Evolutionary conservation across 1,140 invertebrate species (phyloP).

Genomic region (Augochlora pura): DNA sequence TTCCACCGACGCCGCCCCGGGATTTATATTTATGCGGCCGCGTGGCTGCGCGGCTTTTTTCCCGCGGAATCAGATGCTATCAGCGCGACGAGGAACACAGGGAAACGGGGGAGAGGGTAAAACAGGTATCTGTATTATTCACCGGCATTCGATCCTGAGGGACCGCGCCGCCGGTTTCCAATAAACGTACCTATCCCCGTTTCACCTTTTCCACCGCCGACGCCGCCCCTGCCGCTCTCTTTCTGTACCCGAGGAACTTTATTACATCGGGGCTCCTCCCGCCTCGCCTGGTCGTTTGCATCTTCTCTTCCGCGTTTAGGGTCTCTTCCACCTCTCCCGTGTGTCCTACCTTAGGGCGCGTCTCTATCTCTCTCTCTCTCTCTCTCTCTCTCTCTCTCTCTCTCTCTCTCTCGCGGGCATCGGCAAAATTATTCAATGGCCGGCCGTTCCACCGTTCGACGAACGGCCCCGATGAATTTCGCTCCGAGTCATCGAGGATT

Average conservation of each 20-base stretch:
- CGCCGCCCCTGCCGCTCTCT: background rate
- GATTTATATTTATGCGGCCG: conserved; percentile 57
- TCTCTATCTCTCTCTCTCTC: too few species aligned
- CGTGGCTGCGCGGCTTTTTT: conserved; percentile 1
- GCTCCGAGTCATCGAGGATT: conserved; percentile 16
- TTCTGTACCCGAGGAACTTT: conserved; percentile 29
- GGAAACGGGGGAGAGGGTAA: too few species aligned
- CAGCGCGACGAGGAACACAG: conserved; percentile 27
- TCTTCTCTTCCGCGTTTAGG: conserved; percentile 4
- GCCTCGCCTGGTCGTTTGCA: background rate
- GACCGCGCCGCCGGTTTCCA: conserved; percentile 26
- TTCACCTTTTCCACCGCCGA: background rate
- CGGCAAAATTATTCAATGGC: conserved; percentile 10
- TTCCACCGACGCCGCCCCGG: too few species aligned
- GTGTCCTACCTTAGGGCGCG: background rate
- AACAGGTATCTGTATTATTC: conserved; percentile 58
- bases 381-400: too few species aligned
- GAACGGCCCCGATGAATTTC: conserved; percentile 1
- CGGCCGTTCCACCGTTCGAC: background rate
- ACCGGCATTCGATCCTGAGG: conserved; percentile 35
- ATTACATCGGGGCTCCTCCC: background rate
- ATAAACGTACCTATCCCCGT: conserved; percentile 44
- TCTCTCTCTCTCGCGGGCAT: too few species aligned
- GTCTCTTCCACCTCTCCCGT: background rate
- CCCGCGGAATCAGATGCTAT: conserved; percentile 35